A percentile compares a stretch with the other conserved stretches of the same genome.
Evolutionary conservation across 2,113 vertebrate genomes (phyloP).

Genomic region (Puma concolor): DNA sequence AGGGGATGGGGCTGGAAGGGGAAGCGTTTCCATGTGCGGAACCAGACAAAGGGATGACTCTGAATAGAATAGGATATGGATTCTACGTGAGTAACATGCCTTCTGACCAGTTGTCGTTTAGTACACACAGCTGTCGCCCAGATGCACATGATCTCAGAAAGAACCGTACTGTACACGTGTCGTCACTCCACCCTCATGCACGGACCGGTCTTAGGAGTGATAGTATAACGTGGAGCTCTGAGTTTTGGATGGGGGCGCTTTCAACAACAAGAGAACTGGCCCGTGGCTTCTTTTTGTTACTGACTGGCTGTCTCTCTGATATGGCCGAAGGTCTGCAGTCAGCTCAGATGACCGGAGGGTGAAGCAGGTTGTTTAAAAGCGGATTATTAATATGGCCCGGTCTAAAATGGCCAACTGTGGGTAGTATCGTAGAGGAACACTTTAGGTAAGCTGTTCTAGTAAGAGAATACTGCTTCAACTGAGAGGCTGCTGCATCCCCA

Average conservation of each 20-base stretch:
- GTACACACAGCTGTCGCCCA: conserved; percentile 10
- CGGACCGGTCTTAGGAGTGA: background rate
- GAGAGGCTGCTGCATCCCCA: background rate
- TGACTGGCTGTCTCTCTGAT: background rate
- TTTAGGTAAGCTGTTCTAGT: background rate
- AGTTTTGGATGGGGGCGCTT: conserved; percentile 38
- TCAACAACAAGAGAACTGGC: background rate
- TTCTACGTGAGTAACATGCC: background rate
- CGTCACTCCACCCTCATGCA: conserved; percentile 13
- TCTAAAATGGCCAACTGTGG: background rate
- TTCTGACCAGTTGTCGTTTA: conserved; percentile 18
- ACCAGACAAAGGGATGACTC: conserved; percentile 17
- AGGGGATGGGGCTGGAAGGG: background rate
- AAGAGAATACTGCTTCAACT: background rate
- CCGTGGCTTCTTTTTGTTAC: background rate
- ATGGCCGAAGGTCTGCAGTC: background rate
- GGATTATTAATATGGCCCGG: conserved; percentile 14
- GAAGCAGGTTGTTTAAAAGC: background rate
- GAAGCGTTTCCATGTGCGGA: background rate
- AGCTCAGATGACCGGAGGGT: conserved; percentile 1
- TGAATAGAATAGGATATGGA: conserved; percentile 24
- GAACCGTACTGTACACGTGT: background rate
- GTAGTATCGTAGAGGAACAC: background rate
- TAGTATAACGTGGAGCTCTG: background rate
- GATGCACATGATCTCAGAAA: conserved; percentile 26